These are phyloP conservation scores for Lepidurus packardi DNA, from an alignment of 1,140 invertebrate species.

Conservation along the genomic window DNA sequence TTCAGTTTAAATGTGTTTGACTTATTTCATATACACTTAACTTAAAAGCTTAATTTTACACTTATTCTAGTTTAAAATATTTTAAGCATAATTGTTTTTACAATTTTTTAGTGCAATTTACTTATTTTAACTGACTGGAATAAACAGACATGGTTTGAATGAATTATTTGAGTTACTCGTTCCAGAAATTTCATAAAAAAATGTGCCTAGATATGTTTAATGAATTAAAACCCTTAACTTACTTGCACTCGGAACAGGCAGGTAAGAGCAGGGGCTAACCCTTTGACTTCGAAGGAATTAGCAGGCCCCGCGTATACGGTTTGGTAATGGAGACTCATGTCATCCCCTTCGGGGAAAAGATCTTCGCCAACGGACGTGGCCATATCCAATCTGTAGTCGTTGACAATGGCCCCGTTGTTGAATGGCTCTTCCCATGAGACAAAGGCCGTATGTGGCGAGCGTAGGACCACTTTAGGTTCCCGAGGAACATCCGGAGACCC, in stretches of 20 bases:
- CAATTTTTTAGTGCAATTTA: not conserved
- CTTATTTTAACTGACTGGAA: not conserved
- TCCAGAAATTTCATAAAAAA: not conserved
- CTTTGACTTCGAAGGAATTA: constrained; percentile 59
- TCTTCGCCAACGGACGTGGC: constrained; percentile 50
- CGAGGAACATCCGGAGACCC: constrained; percentile 66
- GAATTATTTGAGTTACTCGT: too few relatives aligned
- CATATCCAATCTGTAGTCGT: constrained; percentile 72
- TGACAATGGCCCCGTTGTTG: constrained; percentile 69
- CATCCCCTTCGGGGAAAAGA: constrained; percentile 42
- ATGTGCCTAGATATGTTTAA: not conserved
- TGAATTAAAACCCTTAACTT: constrained; percentile 33
- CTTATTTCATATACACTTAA: too few relatives aligned
- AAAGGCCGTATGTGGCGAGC: constrained; percentile 59
- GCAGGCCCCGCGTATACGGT: constrained; percentile 47
- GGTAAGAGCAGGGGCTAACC: constrained; percentile 63
- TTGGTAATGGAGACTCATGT: not conserved
- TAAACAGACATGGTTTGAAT: too few relatives aligned
- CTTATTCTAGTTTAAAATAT: too few relatives aligned
- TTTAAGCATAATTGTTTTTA: too few relatives aligned
- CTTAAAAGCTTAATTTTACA: too few relatives aligned
- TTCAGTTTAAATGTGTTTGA: too few relatives aligned
- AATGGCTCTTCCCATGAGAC: constrained; percentile 68
- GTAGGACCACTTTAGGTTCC: constrained; percentile 50
- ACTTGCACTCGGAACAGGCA: constrained; percentile 71